These are phyloP conservation scores for Spheniscus mendiculus DNA, from an alignment of 2,113 vertebrate genomes.

Conservation along the genomic window DNA sequence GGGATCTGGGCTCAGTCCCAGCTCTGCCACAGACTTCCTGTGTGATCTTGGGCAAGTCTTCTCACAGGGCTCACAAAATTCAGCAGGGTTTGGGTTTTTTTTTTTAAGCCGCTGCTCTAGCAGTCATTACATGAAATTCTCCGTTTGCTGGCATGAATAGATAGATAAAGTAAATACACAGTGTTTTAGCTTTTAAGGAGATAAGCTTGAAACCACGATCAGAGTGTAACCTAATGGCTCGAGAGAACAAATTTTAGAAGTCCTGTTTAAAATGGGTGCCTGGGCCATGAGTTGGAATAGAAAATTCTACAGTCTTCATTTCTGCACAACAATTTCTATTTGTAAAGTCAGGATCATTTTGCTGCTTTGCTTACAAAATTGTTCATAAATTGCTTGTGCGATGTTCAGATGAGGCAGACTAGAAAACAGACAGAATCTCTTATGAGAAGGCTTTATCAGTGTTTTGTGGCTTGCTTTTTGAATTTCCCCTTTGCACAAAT, in stretches of 20 bases:
- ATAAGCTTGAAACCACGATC: background rate
- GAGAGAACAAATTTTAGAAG: background rate
- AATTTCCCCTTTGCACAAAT: background rate
- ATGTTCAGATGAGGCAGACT: background rate
- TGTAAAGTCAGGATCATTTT: background rate
- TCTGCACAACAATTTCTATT: background rate
- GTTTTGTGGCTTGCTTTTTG: background rate
- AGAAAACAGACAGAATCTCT: background rate
- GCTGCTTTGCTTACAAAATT: background rate
- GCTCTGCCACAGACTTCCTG: constrained; percentile 27
- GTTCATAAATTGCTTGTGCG: background rate
- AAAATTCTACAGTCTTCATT: background rate
- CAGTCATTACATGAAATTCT: constrained; percentile 15
- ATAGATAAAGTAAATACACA: constrained; percentile 35
- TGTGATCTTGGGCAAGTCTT: background rate
- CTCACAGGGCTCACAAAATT: background rate
- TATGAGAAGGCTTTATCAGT: background rate
- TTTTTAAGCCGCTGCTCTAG: background rate
- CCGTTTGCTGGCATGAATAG: background rate
- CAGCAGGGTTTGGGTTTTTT: background rate
- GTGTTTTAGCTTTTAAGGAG: constrained; percentile 8
- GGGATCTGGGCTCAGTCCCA: constrained; percentile 34
- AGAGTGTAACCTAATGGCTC: background rate
- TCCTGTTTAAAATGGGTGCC: background rate
- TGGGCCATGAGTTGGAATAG: background rate